These are phyloP conservation scores for Danio aesculapii DNA, from an alignment of 2,797 vertebrate genomes.

Conservation along the genomic window DNA sequence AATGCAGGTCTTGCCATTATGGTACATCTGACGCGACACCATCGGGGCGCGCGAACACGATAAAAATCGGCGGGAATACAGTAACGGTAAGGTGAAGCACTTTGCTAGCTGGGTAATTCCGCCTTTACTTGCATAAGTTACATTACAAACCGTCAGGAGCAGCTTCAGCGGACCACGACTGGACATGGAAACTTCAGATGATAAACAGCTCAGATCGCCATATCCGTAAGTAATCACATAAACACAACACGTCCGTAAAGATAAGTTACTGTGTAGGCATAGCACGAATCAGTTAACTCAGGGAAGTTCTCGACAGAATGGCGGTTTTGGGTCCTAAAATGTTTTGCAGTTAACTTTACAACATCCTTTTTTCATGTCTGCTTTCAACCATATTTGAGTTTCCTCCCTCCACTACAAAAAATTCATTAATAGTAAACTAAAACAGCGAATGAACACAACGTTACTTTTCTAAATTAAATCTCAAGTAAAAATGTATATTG, in stretches of 20 bases:
- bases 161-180: neutral
- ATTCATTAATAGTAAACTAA: no score
- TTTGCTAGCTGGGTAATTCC: neutral
- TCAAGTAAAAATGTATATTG: no score
- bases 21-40: neutral
- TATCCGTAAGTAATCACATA: neutral
- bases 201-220: neutral
- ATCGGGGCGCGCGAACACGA: no score
- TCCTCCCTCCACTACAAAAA: neutral
- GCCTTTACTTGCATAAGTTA: no score
- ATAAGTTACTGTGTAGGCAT: no score
- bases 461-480: no score
- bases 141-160: no score
- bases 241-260: no score
- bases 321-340: neutral
- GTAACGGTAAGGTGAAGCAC: neutral
- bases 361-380: no score
- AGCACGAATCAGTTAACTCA: neutral
- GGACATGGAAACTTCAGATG: neutral
- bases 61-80: neutral
- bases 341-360: no score
- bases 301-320: neutral
- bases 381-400: neutral
- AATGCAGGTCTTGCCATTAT: no score
- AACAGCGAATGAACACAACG: neutral